Percentiles rank a stretch among this genome's conserved stretches.
Conservation (phyloP, 2,888 invertebrate species). For the Thymelicus sylvestris region DNA sequence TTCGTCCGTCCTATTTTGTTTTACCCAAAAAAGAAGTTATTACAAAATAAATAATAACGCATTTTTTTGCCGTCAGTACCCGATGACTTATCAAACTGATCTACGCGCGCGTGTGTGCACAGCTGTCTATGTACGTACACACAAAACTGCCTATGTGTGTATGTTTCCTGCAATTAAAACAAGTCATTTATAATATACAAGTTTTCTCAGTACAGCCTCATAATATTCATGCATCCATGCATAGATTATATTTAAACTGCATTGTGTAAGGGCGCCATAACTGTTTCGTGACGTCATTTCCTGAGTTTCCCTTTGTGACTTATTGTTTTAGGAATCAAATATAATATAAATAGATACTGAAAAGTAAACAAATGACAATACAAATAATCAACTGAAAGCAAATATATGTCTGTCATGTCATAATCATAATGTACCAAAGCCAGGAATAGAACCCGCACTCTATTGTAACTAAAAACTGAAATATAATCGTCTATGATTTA, state of each 20-base stretch:
- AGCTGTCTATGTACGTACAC: slow-evolving; percentile 43
- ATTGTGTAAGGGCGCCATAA: slow-evolving; percentile 40
- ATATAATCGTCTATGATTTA: too few relatives aligned
- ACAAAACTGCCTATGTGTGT: slow-evolving; percentile 45
- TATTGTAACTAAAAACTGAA: too few relatives aligned
- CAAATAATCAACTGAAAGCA: too few relatives aligned
- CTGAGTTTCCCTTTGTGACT: slow-evolving; percentile 41
- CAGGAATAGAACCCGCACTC: too few relatives aligned
- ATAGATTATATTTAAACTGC: slow-evolving; percentile 38
- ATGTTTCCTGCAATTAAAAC: slow-evolving; percentile 70
- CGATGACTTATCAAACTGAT: slow-evolving; percentile 49
- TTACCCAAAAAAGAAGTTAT: too few relatives aligned
- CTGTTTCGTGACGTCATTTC: slow-evolving; percentile 45
- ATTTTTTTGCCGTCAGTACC: slow-evolving; percentile 53
- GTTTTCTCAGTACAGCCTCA: slow-evolving; percentile 50
- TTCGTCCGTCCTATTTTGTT: too few relatives aligned
- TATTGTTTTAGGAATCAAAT: slow-evolving; percentile 13
- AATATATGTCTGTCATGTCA: too few relatives aligned
- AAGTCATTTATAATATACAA: slow-evolving; percentile 51
- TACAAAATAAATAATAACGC: background rate
- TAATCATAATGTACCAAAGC: too few relatives aligned
- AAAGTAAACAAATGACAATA: too few relatives aligned
- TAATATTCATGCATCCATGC: slow-evolving; percentile 39
- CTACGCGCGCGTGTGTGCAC: slow-evolving; percentile 45
- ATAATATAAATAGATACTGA: background rate